These are phyloP conservation scores for Eupsilia transversa DNA, from an alignment of 2,888 invertebrate species.

Conservation along the genomic window DNA sequence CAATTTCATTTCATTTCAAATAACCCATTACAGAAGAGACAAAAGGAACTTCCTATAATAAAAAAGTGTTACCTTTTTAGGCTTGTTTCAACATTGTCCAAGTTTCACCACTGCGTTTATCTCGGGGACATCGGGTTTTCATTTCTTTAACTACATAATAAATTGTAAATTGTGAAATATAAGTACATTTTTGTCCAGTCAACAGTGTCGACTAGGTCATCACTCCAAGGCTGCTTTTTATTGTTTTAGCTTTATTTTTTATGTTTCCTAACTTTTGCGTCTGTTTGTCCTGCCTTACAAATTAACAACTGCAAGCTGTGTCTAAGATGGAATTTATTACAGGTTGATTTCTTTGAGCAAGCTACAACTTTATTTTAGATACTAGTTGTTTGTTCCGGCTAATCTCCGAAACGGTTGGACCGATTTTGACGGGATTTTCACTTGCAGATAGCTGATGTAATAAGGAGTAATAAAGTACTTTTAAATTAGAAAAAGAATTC, in stretches of 20 bases:
- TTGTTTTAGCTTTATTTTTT: conserved; percentile 13
- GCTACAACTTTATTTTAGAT: too few relatives aligned
- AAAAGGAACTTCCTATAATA: neutral
- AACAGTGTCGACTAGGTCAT: conserved; percentile 46
- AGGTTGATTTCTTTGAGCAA: too few relatives aligned
- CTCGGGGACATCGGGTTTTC: conserved; percentile 54
- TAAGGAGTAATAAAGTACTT: too few relatives aligned
- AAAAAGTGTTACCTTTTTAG: conserved; percentile 21
- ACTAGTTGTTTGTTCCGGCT: too few relatives aligned
- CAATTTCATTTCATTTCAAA: too few relatives aligned
- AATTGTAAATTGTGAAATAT: conserved; percentile 59
- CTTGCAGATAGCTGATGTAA: too few relatives aligned
- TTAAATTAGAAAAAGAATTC: too few relatives aligned
- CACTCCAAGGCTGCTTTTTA: conserved; percentile 55
- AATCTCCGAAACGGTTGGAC: too few relatives aligned
- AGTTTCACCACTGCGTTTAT: conserved; percentile 46
- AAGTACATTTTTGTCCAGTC: conserved; percentile 53
- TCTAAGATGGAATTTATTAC: neutral
- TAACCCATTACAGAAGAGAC: neutral
- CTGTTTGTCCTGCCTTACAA: neutral
- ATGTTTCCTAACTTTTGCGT: neutral
- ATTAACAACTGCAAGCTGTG: neutral
- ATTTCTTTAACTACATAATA: conserved; percentile 47
- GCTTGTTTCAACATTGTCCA: conserved; percentile 34
- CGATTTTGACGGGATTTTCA: too few relatives aligned